phyloP scores from a whole-genome alignment of 2,888 invertebrate genomes.

The Dynastes hyllus region DNA sequence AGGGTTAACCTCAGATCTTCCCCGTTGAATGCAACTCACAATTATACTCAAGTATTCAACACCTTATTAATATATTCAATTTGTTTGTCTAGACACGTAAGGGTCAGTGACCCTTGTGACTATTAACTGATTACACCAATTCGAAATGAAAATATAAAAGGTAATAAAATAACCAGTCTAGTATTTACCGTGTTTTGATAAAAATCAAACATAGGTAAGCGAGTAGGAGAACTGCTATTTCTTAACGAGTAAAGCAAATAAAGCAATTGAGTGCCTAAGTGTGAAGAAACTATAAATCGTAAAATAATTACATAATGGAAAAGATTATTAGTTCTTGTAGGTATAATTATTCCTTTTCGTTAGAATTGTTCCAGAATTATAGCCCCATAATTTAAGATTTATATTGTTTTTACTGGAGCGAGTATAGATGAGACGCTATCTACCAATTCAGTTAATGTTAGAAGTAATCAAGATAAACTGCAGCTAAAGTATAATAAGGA shows the following conservation, averaged over 20 bases:
- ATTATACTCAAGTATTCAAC: neutral
- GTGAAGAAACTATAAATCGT: no score
- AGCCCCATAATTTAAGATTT: neutral
- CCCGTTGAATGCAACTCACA: neutral
- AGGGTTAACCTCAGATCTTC: no score
- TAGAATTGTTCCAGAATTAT: no score
- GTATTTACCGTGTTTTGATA: neutral
- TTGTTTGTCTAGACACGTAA: constrained; percentile 41
- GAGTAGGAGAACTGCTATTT: no score
- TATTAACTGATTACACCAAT: constrained; percentile 3
- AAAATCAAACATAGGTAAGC: neutral
- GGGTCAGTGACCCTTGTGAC: constrained; percentile 12
- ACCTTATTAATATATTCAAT: constrained; percentile 8
- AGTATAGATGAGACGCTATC: neutral
- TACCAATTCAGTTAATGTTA: constrained; percentile 17
- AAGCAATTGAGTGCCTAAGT: neutral
- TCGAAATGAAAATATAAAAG: neutral
- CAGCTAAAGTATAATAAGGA: constrained; percentile 39
- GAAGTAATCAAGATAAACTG: constrained; percentile 30
- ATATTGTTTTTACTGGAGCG: neutral
- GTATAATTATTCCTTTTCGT: no score
- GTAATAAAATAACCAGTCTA: constrained; percentile 18
- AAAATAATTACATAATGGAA: no score
- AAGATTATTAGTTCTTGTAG: no score
- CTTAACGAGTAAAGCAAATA: no score